Percentiles rank a stretch among this genome's conserved stretches.
Conservation (phyloP, 1,140 invertebrate species). For the Sipha flava region DNA sequence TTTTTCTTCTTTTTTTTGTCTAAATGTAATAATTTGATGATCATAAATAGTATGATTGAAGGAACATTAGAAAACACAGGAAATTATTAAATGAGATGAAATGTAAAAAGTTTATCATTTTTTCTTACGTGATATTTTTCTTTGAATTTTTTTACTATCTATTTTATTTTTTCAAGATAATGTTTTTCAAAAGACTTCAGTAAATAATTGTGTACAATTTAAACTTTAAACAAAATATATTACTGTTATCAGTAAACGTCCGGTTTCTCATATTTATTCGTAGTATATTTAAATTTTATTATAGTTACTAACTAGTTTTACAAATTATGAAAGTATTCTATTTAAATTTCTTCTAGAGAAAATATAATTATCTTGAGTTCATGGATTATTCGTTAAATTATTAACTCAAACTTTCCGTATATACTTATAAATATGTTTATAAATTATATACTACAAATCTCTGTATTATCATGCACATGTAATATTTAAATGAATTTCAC, state of each 20-base stretch:
- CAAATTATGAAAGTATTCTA: background rate
- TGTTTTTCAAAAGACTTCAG: background rate
- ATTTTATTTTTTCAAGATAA: background rate
- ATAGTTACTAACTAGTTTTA: background rate
- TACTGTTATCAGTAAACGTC: background rate
- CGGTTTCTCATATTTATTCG: background rate
- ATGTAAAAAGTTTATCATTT: too few relatives aligned
- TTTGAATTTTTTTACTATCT: too few relatives aligned
- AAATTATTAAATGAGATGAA: too few relatives aligned
- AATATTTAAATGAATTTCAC: too few relatives aligned
- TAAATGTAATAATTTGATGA: background rate
- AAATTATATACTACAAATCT: too few relatives aligned
- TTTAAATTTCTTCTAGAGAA: background rate
- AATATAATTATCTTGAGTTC: background rate
- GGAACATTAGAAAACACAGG: too few relatives aligned
- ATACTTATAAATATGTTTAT: background rate
- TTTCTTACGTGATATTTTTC: too few relatives aligned
- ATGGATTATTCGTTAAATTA: background rate
- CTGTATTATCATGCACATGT: too few relatives aligned
- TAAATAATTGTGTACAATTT: background rate
- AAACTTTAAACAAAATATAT: background rate
- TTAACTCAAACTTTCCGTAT: background rate
- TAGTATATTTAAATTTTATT: background rate
- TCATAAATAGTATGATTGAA: too few relatives aligned
- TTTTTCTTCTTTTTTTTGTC: background rate